Percentiles rank a stretch among this genome's conserved stretches.
Evolutionary conservation across 2,797 vertebrate species (phyloP).

Genomic region (Microchirus variegatus): DNA sequence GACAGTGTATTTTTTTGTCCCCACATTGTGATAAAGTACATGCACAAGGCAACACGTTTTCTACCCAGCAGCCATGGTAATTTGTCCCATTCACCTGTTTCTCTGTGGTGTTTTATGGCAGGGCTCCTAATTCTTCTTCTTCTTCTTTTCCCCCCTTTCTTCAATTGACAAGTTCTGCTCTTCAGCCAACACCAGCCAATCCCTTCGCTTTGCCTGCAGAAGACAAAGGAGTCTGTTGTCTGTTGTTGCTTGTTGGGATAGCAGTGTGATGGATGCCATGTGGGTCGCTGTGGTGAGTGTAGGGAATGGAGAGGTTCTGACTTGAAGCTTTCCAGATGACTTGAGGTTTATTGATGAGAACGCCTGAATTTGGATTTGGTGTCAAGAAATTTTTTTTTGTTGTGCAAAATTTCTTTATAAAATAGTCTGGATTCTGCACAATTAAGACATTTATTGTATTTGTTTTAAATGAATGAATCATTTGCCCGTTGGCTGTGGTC

Average conservation of each 20-base stretch:
- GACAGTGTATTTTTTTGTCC: background rate
- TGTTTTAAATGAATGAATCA: background rate
- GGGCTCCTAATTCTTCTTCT: conserved; percentile 6
- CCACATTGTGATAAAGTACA: conserved; percentile 2
- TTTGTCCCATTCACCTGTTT: conserved; percentile 25
- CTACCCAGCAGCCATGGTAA: conserved; percentile 23
- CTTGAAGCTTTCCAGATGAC: conserved; percentile 58
- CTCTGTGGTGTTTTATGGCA: conserved; percentile 19
- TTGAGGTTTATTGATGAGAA: conserved; percentile 25
- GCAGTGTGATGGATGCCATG: conserved; percentile 42
- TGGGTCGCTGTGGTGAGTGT: conserved; percentile 45
- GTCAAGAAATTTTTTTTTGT: no score
- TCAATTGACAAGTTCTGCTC: conserved; percentile 32
- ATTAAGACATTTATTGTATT: no score
- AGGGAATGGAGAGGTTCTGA: conserved; percentile 24
- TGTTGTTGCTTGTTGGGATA: conserved; percentile 50
- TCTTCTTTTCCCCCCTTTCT: conserved; percentile 10
- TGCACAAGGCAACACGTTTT: conserved; percentile 12
- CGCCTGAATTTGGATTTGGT: conserved; percentile 12
- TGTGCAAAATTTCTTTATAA: no score
- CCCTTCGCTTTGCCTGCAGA: conserved; percentile 20
- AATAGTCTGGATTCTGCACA: no score
- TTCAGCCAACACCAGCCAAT: conserved; percentile 27
- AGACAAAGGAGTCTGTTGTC: conserved; percentile 67
- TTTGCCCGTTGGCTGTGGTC: background rate